Base-by-base conservation (phyloP, 2,797 vertebrate species). In the Amniataba percoides region DNA sequence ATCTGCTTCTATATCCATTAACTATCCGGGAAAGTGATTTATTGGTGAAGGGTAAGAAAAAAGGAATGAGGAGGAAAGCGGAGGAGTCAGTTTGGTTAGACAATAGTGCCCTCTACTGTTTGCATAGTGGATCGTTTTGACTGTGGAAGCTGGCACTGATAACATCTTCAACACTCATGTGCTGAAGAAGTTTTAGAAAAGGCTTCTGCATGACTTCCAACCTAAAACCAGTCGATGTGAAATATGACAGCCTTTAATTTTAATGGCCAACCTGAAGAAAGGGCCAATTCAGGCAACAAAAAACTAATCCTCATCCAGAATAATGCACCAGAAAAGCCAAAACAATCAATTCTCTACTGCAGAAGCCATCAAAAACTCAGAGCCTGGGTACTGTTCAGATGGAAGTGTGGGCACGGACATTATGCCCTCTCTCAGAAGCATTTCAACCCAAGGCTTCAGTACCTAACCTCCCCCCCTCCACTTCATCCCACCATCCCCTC, bases 1-100 rank as follows among this genome's bases (percentile, higher is more conserved):
- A 95, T 95, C 94, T 95, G 94, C 93, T 95, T 95, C 94, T 94
- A 94, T 94, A 94, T 94, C 95, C 94, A 95, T 95, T 95, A 95
- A 95, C 93, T 94, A 95, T 94, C 93, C 70, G 53, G 88, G 93
- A 94, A 94, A 93, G 94, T 95, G 94, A 96, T 96, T 95, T 96
- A 96, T 95, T 90, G 94, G 86, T 90, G 91, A 94, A 93, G 89
- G 88, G 88, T 84, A 95, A 82, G 87, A 79, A 92, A 90, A 94
- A 86, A 78, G 81, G 88, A 85, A 87, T 69, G 68, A 74, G 68
- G 61, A 74, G 78, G 63, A 59, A 76, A 76, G 65, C n/a, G 4
- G 11, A 52, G 43, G 45, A 62, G 67, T 48, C 2, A 4, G 67
- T 95, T 93, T 87, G 86, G 89, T 94, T 93, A 94, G 89, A 92